Base-by-base conservation (phyloP, 2,888 invertebrate genomes). In the Neria commutata region DNA sequence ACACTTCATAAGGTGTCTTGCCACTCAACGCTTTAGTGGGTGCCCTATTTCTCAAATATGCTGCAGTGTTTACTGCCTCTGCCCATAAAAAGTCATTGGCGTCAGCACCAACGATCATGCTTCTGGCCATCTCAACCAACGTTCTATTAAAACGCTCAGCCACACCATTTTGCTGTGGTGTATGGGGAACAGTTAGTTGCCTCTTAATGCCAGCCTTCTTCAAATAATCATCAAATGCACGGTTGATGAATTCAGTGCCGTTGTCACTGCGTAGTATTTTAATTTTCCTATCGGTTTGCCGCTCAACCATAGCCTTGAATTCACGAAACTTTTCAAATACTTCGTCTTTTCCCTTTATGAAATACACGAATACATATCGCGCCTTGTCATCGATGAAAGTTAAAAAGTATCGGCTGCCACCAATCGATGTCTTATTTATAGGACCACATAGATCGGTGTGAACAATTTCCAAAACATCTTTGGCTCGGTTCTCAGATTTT, bases 41-140 rank as follows among this genome's bases (percentile, higher is more conserved):
- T 29, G 40, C 54, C 29, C 62, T 45, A 34, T 59, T 62, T 10
- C 58, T 52, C 16, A 63, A 37, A 40, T 63, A 65, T 25, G 48
- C 58, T 29, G 65, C 61, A 24, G 65, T 67, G 11, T 52, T 56
- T 1, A 60, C 54, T 11, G 64, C 65, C 8, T 65, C 65, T 11
- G 57, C 67, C 55, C 70, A 71, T 24, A 67, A 48, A 19, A 58
- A 34, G 47, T 62, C 76, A 66, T 33, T 68, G 2, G 74, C 25
- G 2, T 54, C 58, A 34, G 67, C 56, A 29, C 69, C 57, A 1
- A 65, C 40, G n/a, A 76, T 23, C 62, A 75, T 68, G 5, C 65
- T 59, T 33, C 73, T 62, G 2, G 71, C 54, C 52, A 50, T 48
- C 37, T 72, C 54, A 45, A 64, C 51, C 14, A 62, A 37, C 1